phyloP scores from a whole-genome alignment of 2,797 vertebrate genomes.

The Hybognathus amarus region DNA sequence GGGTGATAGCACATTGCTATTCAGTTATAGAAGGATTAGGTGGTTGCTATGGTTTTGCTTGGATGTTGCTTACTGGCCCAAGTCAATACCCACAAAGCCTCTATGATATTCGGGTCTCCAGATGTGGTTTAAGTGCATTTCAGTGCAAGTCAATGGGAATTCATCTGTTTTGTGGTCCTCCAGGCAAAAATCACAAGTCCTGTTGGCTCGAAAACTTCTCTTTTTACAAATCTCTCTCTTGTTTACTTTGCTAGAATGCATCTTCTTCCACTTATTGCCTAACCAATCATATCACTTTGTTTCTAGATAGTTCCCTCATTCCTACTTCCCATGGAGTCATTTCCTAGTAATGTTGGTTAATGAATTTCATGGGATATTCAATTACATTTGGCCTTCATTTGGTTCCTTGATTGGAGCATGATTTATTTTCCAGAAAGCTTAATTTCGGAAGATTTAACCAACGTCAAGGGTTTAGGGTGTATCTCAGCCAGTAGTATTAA shows the following conservation, averaged over 20 bases:
- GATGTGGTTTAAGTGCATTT: background rate
- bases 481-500: background rate
- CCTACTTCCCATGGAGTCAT: background rate
- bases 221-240: background rate
- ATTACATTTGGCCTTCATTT: background rate
- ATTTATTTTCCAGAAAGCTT: background rate
- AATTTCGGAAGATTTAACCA: background rate
- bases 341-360: background rate
- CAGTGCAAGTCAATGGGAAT: background rate
- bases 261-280: background rate
- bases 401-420: background rate
- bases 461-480: background rate
- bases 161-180: background rate
- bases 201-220: background rate
- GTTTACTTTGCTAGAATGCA: background rate
- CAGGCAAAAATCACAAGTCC: background rate
- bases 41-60: background rate
- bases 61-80: background rate
- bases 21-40: background rate
- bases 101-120: background rate
- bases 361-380: background rate
- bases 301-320: background rate
- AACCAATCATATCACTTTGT: background rate
- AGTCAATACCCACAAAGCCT: background rate
- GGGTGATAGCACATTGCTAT: background rate